Conservation (phyloP, 2,113 vertebrate species). For the Dryoscopus gambensis region DNA sequence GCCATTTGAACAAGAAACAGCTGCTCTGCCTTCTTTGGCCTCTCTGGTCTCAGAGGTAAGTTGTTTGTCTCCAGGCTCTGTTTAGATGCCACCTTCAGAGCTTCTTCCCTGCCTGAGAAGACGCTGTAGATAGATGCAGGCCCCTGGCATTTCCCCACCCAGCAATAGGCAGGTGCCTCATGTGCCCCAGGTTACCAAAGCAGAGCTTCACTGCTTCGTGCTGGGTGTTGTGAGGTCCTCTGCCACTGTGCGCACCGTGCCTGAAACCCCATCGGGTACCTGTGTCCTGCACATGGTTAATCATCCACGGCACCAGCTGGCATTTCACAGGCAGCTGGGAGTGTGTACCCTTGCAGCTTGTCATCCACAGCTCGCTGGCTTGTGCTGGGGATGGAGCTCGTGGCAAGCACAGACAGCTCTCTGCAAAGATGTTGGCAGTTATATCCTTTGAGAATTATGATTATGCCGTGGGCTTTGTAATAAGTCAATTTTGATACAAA, state of each 20-base stretch:
- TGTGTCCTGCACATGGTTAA: fast-evolving
- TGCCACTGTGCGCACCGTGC: not conserved
- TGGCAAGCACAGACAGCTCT: not conserved
- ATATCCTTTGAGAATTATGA: not conserved
- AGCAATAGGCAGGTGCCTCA: fast-evolving
- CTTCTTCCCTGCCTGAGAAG: not conserved
- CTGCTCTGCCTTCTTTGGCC: not conserved
- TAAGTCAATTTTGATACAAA: not conserved
- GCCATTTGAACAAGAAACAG: not conserved
- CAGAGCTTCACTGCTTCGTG: not conserved
- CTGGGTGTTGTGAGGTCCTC: not conserved
- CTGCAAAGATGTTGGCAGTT: not conserved
- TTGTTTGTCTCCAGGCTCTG: not conserved
- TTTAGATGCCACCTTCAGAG: not conserved
- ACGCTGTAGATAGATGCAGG: not conserved
- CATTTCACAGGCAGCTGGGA: not conserved
- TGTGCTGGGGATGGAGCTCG: not conserved
- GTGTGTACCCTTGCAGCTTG: not conserved
- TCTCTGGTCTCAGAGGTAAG: not conserved
- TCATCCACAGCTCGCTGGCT: fast-evolving
- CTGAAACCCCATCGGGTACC: not conserved
- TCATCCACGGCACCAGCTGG: fast-evolving
- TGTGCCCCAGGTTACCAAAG: not conserved
- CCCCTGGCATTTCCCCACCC: not conserved
- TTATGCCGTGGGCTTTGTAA: not conserved